Evolutionary conservation across 2,113 vertebrate species (phyloP), one percentile per base, ranked within the genome.

Genomic region (Probosciger aterrimus): DNA sequence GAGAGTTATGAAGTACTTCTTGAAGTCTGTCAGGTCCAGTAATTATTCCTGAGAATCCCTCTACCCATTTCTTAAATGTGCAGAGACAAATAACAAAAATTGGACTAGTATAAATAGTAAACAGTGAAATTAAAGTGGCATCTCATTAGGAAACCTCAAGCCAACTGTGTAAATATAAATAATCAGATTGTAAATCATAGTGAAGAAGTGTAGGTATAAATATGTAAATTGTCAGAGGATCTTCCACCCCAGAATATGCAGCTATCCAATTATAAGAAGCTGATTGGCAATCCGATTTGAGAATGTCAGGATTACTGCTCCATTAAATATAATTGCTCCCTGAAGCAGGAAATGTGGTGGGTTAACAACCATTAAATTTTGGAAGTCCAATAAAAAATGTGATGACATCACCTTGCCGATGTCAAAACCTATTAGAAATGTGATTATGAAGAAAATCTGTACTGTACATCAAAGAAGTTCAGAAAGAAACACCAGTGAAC

Each of bases 301-400:
- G 77, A 67, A 88, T 76, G 78, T 91, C 43, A 96, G 65, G 81
- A 92, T 93, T 78, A 93, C 53, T 95, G 83, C 77, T 94, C 95
- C 94, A 95, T 97, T 97, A 97, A 94, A 97, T 80, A 63, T 95
- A 97, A 97, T 95, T 74, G 60, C 55, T 98, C 93, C 95, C 95
- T 92, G 92, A 95, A 94, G 94, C 81, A 96, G 59, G 80, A 95
- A 95, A 92, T 80, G 47, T 96, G 67, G 74, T 91, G 62, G 47
- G 57, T 96, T 97, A 93, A 89, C 85, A 94, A 92, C 90, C 88
- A 75, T 69, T 95, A 93, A 84, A 93, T 96, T 95, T 92, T 95
- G 69, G 87, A 96, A 77, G 62, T 82, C 94, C 92, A 83, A 65
- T 97, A 30, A 97, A 95, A 96, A 93, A 88, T 73, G 55, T 91